These are phyloP conservation scores for Danio kyathit DNA, from an alignment of 2,797 vertebrate genomes.

Conservation along the genomic window DNA sequence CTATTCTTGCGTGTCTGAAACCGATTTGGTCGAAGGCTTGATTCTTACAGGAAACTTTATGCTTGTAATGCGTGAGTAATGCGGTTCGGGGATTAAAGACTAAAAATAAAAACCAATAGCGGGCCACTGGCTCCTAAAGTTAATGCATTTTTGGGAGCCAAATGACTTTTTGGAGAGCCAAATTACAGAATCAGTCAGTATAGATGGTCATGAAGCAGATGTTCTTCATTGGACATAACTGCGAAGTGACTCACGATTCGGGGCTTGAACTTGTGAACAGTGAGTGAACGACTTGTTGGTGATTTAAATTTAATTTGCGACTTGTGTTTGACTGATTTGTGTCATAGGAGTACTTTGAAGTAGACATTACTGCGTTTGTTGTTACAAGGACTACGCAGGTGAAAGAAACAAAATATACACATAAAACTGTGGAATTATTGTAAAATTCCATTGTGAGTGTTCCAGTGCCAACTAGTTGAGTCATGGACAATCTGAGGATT, in stretches of 20 bases:
- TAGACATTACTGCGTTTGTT: background rate
- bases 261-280: too few relatives aligned
- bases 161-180: background rate
- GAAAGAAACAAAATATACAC: background rate
- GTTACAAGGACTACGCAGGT: background rate
- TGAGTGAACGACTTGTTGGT: background rate
- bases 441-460: background rate
- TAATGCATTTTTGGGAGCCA: background rate
- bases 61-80: conserved; percentile 17
- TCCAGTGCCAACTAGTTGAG: too few relatives aligned
- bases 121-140: background rate
- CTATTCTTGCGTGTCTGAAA: conserved; percentile 9
- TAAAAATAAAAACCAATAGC: conserved; percentile 11
- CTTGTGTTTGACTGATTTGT: background rate
- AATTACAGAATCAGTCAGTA: conserved; percentile 9
- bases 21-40: conserved; percentile 15
- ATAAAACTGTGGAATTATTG: background rate
- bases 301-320: background rate
- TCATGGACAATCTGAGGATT: too few relatives aligned
- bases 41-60: conserved; percentile 21
- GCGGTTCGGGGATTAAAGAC: background rate
- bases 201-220: background rate
- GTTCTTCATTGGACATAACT: conserved; percentile 1
- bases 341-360: background rate
- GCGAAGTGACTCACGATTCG: background rate